Base-by-base conservation (phyloP, 2,113 vertebrate species). In the Galeopterus variegatus region DNA sequence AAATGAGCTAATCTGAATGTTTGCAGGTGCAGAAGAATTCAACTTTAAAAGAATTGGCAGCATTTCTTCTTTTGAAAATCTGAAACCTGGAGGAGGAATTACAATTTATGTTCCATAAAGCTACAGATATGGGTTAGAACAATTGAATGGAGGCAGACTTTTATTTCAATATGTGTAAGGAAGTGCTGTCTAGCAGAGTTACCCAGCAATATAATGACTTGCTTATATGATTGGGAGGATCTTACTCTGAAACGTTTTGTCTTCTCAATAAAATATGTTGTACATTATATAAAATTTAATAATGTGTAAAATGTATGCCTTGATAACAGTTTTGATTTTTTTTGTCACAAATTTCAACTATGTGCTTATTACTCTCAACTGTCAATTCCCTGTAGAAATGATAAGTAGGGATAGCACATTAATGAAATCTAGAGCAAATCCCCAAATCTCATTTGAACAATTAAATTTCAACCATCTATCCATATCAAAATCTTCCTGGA, bases 361-460 rank as follows among this genome's bases (percentile, higher is more conserved):
- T 11, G 19, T 60, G n/a, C 13, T 97, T 17, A 76, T 95, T 79
- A 81, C 9, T 64, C 14, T 88, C 54, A 81, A 75, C 7, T 9
- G 31, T 88, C 36, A 72, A 15, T 76, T 92, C 50, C 54, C 12
- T 9, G 3, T 81, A 85, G 88, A 96, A 96, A 84, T 36, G 17
- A 23, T 52, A 88, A 76, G 21, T 23, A 67, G 26, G 7, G 33
- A 75, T 7, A 90, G 6, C 23, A 72, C 3, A 65, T 36, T 45
- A 94, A 62, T 54, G 18, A 92, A 97, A 83, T 93, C 14, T 72
- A 75, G 28, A 90, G 36, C 14, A 72, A 94, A 88, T 88, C 28
- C 31, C 41, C 13, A 83, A 90, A 70, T 94, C 13, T 88, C 33
- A 67, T 54, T 77, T 88, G 72, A 95, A 84, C 85, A 90, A 93